A percentile compares a stretch with the other conserved stretches of the same genome.
Evolutionary conservation across 2,888 invertebrate species (phyloP).

Genomic region (Busseola fusca): DNA sequence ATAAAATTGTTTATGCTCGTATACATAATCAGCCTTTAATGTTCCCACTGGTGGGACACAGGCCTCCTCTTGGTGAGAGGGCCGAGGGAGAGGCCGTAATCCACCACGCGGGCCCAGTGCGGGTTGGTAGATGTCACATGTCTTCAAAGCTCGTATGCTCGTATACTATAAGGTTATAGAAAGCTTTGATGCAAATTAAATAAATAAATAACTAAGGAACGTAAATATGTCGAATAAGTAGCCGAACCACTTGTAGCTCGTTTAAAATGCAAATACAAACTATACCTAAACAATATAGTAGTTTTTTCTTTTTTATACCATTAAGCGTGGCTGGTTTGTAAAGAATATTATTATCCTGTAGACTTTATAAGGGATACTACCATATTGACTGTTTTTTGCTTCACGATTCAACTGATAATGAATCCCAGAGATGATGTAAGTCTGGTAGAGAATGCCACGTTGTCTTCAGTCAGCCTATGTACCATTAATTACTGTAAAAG

Average conservation of each 20-base stretch:
- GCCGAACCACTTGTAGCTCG: conserved; percentile 30
- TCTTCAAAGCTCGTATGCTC: too few relatives aligned
- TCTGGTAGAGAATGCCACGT: neutral
- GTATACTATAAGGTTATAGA: neutral
- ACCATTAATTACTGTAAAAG: too few relatives aligned
- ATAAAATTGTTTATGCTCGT: conserved; percentile 1
- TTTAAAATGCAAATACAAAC: conserved; percentile 45
- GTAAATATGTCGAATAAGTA: conserved; percentile 31
- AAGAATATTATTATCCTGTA: conserved; percentile 8
- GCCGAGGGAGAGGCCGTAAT: too few relatives aligned
- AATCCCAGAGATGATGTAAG: neutral
- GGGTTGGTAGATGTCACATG: too few relatives aligned
- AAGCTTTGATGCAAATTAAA: conserved; percentile 12
- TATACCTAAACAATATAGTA: conserved; percentile 48
- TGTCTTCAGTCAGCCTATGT: neutral
- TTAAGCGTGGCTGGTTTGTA: conserved; percentile 7
- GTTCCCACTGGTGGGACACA: too few relatives aligned
- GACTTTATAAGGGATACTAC: conserved; percentile 1
- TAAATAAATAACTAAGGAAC: conserved; percentile 17
- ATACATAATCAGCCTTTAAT: too few relatives aligned
- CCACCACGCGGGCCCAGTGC: too few relatives aligned
- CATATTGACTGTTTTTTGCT: neutral
- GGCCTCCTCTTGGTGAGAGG: too few relatives aligned
- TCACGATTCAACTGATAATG: neutral
- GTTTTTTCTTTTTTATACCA: conserved; percentile 19